Conservation (phyloP, 2,113 vertebrate species). For the Ailuropoda melanoleuca region DNA sequence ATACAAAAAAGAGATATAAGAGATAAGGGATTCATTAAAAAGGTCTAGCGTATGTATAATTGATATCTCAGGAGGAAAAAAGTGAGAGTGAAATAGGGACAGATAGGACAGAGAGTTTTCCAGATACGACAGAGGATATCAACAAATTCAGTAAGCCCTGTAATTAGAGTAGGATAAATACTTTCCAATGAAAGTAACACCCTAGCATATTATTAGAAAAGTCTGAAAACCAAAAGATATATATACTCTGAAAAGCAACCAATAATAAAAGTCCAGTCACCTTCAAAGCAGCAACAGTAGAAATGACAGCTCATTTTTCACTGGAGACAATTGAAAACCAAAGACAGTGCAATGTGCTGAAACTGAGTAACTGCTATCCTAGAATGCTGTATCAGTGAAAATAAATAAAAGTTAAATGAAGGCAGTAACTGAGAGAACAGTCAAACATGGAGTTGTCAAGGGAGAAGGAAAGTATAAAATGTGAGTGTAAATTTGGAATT, state of each 20-base stretch:
- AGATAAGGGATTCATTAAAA: not conserved
- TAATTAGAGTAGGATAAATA: not conserved
- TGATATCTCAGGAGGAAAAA: not conserved
- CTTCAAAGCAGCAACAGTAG: not conserved
- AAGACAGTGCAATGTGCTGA: not conserved
- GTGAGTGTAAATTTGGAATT: slow-evolving; percentile 16
- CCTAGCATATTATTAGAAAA: not conserved
- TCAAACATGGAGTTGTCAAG: slow-evolving; percentile 34
- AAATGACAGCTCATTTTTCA: slow-evolving; percentile 16
- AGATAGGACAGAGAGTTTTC: not conserved
- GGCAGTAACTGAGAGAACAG: not conserved
- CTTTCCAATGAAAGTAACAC: not conserved
- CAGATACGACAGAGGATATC: not conserved
- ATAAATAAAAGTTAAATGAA: slow-evolving; percentile 8
- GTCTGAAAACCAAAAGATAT: not conserved
- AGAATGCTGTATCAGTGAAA: not conserved
- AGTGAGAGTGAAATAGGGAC: not conserved
- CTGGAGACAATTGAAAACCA: not conserved
- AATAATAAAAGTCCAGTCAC: not conserved
- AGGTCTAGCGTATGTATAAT: not conserved
- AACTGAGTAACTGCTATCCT: not conserved
- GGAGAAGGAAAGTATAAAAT: slow-evolving; percentile 31
- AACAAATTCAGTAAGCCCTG: not conserved
- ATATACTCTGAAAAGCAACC: not conserved
- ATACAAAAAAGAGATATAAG: not conserved